Conservation (phyloP, 30 jellyfish, hydroid and myxozoan species). For the Sanderia malayensis region DNA sequence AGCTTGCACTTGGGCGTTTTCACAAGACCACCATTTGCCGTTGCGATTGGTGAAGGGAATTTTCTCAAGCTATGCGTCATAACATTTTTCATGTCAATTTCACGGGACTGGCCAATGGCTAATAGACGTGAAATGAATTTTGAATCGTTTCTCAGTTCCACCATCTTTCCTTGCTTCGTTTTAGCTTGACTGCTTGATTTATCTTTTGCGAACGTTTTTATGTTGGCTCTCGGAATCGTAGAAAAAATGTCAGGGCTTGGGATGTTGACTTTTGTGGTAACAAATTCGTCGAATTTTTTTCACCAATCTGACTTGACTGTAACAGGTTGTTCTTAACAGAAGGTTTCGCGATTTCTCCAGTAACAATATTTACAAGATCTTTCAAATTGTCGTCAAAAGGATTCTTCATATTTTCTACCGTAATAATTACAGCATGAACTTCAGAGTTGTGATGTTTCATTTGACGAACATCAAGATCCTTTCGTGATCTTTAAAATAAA, state of each 20-base stretch:
- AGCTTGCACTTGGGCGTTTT: slow-evolving; percentile 14
- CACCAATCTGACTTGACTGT: slow-evolving; percentile 16
- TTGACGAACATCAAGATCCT: slow-evolving; percentile 19
- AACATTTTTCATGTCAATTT: slow-evolving; percentile 12
- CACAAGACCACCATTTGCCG: slow-evolving; percentile 12
- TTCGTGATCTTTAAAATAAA: slow-evolving; percentile 12
- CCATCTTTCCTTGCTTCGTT: slow-evolving; percentile 16
- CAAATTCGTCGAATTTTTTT: slow-evolving; percentile 14
- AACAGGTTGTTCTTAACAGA: slow-evolving; percentile 3
- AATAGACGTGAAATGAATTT: slow-evolving; percentile 13
- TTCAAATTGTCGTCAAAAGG: slow-evolving; percentile 6
- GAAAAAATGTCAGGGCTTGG: slow-evolving; percentile 1
- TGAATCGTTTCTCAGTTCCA: slow-evolving; percentile 10
- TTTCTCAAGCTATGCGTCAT: slow-evolving; percentile 8
- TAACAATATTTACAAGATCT: slow-evolving; percentile 5
- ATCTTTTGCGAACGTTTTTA: neutral
- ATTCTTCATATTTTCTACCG: neutral
- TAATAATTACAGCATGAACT: neutral
- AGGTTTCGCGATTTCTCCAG: slow-evolving; percentile 7
- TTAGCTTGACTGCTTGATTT: neutral
- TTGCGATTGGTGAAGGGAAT: slow-evolving; percentile 6
- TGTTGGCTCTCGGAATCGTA: slow-evolving; percentile 6
- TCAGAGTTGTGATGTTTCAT: slow-evolving; percentile 3
- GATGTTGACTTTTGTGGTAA: neutral
- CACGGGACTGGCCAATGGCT: slow-evolving; percentile 6